These are phyloP conservation scores for Metaphire vulgaris DNA, from an alignment of 1,140 invertebrate species.

Conservation along the genomic window DNA sequence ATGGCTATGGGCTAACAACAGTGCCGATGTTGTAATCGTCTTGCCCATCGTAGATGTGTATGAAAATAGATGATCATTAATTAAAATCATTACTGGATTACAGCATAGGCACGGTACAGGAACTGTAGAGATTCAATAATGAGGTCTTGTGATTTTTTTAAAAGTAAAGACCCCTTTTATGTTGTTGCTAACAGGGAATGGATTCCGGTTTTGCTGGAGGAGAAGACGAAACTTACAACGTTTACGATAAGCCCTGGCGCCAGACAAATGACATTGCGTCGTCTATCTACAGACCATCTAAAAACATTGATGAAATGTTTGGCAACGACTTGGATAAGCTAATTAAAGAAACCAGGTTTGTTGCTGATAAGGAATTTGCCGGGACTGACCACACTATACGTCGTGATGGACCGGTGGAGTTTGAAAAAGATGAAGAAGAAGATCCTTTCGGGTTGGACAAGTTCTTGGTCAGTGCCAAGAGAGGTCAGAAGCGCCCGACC, in stretches of 20 bases:
- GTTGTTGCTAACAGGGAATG: slow-evolving; percentile 65
- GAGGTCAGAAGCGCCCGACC: slow-evolving; percentile 54
- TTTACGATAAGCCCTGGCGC: slow-evolving; percentile 81
- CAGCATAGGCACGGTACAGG: too few species aligned
- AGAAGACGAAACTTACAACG: slow-evolving; percentile 95
- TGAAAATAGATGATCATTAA: too few species aligned
- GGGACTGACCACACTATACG: slow-evolving; percentile 66
- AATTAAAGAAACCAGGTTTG: slow-evolving; percentile 84
- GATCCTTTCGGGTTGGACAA: slow-evolving; percentile 97
- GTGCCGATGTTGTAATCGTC: too few species aligned
- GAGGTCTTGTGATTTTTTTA: too few species aligned
- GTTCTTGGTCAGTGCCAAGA: slow-evolving; percentile 93
- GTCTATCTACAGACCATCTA: slow-evolving; percentile 84
- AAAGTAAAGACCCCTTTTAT: too few species aligned
- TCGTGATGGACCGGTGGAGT: slow-evolving; percentile 90
- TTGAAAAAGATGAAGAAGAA: slow-evolving; percentile 73
- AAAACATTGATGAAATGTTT: slow-evolving; percentile 82
- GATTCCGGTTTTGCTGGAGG: slow-evolving; percentile 78
- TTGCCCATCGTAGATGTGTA: too few species aligned
- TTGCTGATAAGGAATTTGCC: slow-evolving; percentile 92
- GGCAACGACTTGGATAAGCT: slow-evolving; percentile 79
- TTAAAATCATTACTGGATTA: too few species aligned
- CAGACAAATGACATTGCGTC: slow-evolving; percentile 69
- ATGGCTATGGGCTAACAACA: too few species aligned
- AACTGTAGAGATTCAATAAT: too few species aligned